Evolutionary conservation across 64 coral and sea anemone species (phyloP).

Genomic region (Platygyra sinensis): DNA sequence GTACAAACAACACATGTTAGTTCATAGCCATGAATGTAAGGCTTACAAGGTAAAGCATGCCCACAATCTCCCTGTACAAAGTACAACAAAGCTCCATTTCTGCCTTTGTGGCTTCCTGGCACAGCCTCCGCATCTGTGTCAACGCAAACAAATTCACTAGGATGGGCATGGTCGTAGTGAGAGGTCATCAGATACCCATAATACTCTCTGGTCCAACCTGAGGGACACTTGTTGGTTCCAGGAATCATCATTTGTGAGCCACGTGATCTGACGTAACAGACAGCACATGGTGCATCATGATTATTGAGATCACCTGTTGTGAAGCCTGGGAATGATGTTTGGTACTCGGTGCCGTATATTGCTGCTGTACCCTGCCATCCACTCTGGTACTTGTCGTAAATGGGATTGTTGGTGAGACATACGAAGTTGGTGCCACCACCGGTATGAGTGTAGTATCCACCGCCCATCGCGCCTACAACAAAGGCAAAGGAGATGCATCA

Average conservation of each 20-base stretch:
- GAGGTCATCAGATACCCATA: background rate
- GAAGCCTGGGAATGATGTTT: background rate
- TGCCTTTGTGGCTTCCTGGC: background rate
- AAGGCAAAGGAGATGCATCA: background rate
- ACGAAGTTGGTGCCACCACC: slow-evolving; percentile 28
- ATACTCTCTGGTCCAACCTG: background rate
- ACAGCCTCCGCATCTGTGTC: slow-evolving; percentile 3
- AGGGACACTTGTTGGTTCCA: background rate
- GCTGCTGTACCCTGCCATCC: background rate
- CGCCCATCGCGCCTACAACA: background rate
- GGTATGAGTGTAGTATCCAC: background rate
- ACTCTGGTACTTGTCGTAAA: background rate
- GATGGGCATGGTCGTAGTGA: background rate
- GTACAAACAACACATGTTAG: slow-evolving; percentile 41
- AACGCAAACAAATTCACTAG: slow-evolving; percentile 28
- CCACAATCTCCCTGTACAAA: slow-evolving; percentile 29
- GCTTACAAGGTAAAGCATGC: slow-evolving; percentile 20
- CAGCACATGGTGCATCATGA: background rate
- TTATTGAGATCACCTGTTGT: background rate
- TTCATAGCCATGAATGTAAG: slow-evolving; percentile 47
- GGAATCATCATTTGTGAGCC: slow-evolving; percentile 4
- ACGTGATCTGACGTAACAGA: slow-evolving; percentile 13
- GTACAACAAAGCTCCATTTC: slow-evolving; percentile 26
- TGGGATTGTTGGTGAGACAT: slow-evolving; percentile 10
- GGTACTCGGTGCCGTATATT: slow-evolving; percentile 42